These are phyloP conservation scores for Eulimnadia texana DNA, from an alignment of 1,140 invertebrate genomes.

Conservation along the genomic window DNA sequence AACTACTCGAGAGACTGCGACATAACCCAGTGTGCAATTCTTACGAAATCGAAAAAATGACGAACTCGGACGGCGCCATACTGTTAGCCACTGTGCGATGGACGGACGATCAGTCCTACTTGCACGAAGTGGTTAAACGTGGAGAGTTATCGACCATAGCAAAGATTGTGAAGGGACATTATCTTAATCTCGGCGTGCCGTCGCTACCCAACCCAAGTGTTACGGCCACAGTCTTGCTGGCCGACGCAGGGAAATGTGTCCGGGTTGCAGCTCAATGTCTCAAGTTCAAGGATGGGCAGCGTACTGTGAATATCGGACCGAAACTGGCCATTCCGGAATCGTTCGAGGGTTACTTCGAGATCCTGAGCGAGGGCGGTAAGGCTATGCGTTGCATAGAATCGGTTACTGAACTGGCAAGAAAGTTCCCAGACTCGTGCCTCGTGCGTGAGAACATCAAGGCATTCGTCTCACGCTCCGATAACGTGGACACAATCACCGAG, in stretches of 20 bases:
- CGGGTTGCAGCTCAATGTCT: slow-evolving; percentile 55
- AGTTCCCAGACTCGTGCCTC: slow-evolving; percentile 60
- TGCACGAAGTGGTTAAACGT: slow-evolving; percentile 60
- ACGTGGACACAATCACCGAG: slow-evolving; percentile 40
- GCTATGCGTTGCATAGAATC: slow-evolving; percentile 77
- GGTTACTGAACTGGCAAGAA: slow-evolving; percentile 60
- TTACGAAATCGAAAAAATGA: too few relatives aligned
- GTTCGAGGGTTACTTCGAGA: slow-evolving; percentile 83
- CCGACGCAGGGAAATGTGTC: slow-evolving; percentile 62
- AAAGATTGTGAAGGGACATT: slow-evolving; percentile 83
- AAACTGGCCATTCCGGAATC: slow-evolving; percentile 74
- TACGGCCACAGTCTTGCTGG: slow-evolving; percentile 65
- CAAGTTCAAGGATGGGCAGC: slow-evolving; percentile 67
- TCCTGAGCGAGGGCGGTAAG: slow-evolving; percentile 80
- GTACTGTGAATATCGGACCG: slow-evolving; percentile 59
- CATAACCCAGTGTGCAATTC: too few relatives aligned
- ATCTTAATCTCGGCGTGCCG: slow-evolving; percentile 70
- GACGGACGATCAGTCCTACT: slow-evolving; percentile 58
- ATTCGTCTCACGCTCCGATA: slow-evolving; percentile 31
- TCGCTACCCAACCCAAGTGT: slow-evolving; percentile 65
- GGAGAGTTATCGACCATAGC: slow-evolving; percentile 60
- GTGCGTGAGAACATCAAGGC: slow-evolving; percentile 75
- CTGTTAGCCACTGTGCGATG: slow-evolving; percentile 41
- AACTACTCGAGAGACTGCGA: too few relatives aligned
- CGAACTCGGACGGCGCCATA: slow-evolving; percentile 21